phyloP scores from a whole-genome alignment of 2,797 vertebrate species.

The Acrocephalus scirpaceus region DNA sequence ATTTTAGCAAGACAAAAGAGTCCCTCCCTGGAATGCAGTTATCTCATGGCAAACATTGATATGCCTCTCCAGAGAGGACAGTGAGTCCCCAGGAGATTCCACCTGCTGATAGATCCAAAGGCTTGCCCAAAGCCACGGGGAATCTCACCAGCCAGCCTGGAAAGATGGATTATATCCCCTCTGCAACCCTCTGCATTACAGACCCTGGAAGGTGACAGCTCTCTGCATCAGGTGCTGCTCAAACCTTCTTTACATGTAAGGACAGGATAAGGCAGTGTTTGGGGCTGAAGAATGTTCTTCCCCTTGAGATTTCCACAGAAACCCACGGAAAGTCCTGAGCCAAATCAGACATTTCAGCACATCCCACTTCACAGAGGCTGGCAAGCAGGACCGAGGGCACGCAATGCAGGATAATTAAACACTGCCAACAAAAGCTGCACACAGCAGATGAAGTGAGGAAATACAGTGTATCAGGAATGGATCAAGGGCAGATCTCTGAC shows the following conservation, averaged over 20 bases:
- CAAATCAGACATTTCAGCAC: background rate
- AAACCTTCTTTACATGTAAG: background rate
- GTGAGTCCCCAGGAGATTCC: background rate
- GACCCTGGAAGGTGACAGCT: background rate
- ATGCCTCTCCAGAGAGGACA: background rate
- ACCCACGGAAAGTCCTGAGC: background rate
- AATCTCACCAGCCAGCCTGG: background rate
- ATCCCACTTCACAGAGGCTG: background rate
- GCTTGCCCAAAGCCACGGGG: background rate
- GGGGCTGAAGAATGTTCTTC: background rate
- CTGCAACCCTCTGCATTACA: background rate
- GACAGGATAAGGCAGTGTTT: background rate
- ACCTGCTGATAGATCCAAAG: background rate
- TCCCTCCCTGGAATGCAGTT: slow-evolving; percentile 56
- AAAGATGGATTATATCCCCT: no score
- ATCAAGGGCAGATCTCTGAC: background rate
- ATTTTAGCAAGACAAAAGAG: slow-evolving; percentile 62
- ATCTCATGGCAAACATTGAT: slow-evolving; percentile 52
- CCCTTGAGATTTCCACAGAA: background rate
- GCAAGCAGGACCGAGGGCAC: background rate
- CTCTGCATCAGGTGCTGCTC: background rate
- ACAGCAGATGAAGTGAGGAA: slow-evolving; percentile 14
- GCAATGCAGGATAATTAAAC: background rate
- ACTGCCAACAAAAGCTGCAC: slow-evolving; percentile 20
- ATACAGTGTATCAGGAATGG: background rate